phyloP scores from a whole-genome alignment of 2,888 invertebrate species.

The Pachymerium ferrugineum region DNA sequence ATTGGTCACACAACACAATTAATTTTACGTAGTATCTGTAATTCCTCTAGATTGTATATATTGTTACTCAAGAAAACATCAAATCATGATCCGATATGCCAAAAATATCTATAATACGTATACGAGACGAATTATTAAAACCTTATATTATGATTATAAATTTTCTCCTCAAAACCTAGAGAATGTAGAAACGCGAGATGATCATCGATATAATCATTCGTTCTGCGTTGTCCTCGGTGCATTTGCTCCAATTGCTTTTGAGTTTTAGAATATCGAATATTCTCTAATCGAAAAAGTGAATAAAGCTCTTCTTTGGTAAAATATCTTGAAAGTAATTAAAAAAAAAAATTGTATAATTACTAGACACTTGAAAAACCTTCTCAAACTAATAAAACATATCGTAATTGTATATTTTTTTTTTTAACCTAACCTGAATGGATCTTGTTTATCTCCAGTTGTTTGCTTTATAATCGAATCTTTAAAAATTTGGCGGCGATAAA shows the following conservation, averaged over 20 bases:
- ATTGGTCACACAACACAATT: too few species aligned
- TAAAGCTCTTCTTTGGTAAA: constrained; percentile 47
- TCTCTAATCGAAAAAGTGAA: constrained; percentile 47
- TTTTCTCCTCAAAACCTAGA: too few species aligned
- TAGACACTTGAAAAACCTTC: too few species aligned
- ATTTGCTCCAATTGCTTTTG: constrained; percentile 47
- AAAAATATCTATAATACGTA: constrained; percentile 46
- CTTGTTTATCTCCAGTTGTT: constrained; percentile 46
- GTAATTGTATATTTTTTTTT: too few species aligned
- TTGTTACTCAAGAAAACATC: too few species aligned
- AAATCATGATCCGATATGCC: constrained; percentile 50
- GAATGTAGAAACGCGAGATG: constrained; percentile 47
- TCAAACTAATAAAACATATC: too few species aligned
- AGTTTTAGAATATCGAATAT: constrained; percentile 45
- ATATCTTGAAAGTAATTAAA: too few species aligned
- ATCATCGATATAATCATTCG: constrained; percentile 44
- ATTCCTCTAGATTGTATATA: too few species aligned
- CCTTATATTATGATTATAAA: too few species aligned
- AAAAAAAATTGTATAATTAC: too few species aligned
- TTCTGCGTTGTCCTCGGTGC: constrained; percentile 43
- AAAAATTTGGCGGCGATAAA: constrained; percentile 50
- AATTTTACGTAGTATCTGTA: too few species aligned
- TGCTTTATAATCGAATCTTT: constrained; percentile 49
- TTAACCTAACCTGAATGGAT: constrained; percentile 50
- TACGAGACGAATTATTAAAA: too few species aligned